Percentiles rank a stretch among this genome's conserved stretches.
phyloP scores from a whole-genome alignment of 2,888 invertebrate genomes.

The Scaptomyza flava region DNA sequence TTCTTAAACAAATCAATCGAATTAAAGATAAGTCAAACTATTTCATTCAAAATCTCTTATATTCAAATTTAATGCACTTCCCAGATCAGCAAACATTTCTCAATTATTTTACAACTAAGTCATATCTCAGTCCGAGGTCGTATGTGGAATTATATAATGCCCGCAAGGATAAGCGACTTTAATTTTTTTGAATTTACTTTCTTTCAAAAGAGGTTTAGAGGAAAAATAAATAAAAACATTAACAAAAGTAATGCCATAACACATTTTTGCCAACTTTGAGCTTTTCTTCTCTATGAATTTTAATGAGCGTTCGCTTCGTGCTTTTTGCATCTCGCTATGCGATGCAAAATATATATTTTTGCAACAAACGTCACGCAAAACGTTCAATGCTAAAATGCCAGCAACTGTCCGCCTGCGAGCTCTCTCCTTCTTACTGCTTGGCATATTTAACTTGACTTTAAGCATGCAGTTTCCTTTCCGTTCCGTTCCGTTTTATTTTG shows the following conservation, averaged over 20 bases:
- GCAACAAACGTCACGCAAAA: constrained; percentile 63
- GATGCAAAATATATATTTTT: constrained; percentile 58
- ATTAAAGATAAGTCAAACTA: not conserved
- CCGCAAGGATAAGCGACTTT: constrained; percentile 62
- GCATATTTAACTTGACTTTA: constrained; percentile 43
- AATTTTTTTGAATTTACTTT: constrained; percentile 73
- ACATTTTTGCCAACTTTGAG: constrained; percentile 39
- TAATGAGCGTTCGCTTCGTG: constrained; percentile 60
- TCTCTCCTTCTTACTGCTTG: constrained; percentile 13
- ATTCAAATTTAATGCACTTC: constrained; percentile 42
- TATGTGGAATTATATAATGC: constrained; percentile 69
- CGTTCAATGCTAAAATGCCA: constrained; percentile 55
- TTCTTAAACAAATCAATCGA: not conserved
- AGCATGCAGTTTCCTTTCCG: constrained; percentile 40
- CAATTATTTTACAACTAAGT: constrained; percentile 54
- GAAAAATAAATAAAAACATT: constrained; percentile 34
- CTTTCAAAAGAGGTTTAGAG: constrained; percentile 1
- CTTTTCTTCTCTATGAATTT: constrained; percentile 67
- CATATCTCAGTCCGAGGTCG: constrained; percentile 43
- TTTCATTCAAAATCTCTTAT: constrained; percentile 36
- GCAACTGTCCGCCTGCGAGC: constrained; percentile 21
- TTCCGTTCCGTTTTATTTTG: constrained; percentile 26
- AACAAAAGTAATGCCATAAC: constrained; percentile 55
- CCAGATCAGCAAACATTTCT: constrained; percentile 54
- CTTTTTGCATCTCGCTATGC: constrained; percentile 59